Evolutionary conservation across 2,797 vertebrate genomes (phyloP), one percentile per base, ranked within the genome.

Genomic region (Xenops minutus): DNA sequence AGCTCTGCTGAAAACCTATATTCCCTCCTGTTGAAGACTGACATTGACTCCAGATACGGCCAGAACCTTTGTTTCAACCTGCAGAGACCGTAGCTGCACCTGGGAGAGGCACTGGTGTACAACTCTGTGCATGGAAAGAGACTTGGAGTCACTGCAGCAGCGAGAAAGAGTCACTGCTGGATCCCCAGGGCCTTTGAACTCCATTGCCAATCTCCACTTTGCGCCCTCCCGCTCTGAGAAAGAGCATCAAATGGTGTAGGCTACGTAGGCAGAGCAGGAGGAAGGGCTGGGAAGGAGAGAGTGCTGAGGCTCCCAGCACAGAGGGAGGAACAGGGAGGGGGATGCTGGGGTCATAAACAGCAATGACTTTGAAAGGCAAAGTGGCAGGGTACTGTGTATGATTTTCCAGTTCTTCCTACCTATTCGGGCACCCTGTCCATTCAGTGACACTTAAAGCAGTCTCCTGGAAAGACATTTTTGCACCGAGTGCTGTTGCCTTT

Each of bases 401-500:
- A 64, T 93, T 94, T 91, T 49, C 21, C 74, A 83, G 76, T 66
- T 95, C 87, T 95, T 94, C 69, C 74, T 55, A 29, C 83, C 88
- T 80, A 66, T 36, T 43, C 46, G 48, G 66, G 92, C 74, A 93
- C 81, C 93, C 81, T 61, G 92, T 91, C 96, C 19, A 15, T 22
- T 59, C 85, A 27, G 34, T 29, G 82, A 91, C 52, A 87, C 92
- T 90, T 71, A 68, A 37, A 75, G 76, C 86, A 69, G 27, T 43
- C 89, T 89, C 80, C 89, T 87, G 30, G 36, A 94, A 93, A 87
- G 17, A 64, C 19, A 22, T 41, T 85, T 89, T 34, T 74, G 46
- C 56, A 61, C 2, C 0, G 1, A 74, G 37, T 30, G 49, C 64
- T 91, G 41, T 54, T 66, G 64, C 63, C 43, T 67, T 67, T 77